Percentiles rank a stretch among this genome's conserved stretches.
Evolutionary conservation across 2,888 invertebrate genomes (phyloP).

Genomic region (Drosophila longiperda): DNA sequence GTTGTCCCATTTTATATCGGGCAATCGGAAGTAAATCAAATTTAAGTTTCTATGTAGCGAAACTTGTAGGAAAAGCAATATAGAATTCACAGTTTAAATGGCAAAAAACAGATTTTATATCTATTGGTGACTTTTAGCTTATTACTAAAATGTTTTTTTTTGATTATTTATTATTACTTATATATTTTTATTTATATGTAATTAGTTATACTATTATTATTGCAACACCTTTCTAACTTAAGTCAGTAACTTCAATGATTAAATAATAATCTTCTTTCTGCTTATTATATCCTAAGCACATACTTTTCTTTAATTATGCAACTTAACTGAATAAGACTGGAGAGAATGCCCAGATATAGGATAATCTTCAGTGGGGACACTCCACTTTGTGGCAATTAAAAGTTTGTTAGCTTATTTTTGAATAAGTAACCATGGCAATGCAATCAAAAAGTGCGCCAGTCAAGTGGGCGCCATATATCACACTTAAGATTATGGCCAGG

Average conservation of each 20-base stretch:
- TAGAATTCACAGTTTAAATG: not conserved
- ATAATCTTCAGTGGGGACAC: conserved; percentile 9
- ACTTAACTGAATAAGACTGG: not conserved
- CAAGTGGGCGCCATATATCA: conserved; percentile 51
- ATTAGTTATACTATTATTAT: not conserved
- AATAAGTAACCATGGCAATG: conserved; percentile 41
- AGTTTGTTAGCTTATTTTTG: conserved; percentile 41
- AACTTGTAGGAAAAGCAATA: not conserved
- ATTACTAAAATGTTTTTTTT: no score
- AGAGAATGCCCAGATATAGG: not conserved
- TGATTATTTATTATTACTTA: not conserved
- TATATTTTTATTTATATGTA: not conserved
- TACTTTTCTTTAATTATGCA: not conserved
- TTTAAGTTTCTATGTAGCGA: not conserved
- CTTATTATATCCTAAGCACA: not conserved
- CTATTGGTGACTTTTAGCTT: not conserved
- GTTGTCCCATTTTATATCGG: not conserved
- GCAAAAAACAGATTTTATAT: not conserved
- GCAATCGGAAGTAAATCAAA: not conserved
- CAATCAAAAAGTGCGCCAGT: conserved; percentile 46
- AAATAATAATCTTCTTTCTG: not conserved
- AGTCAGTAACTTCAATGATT: not conserved
- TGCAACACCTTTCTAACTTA: not conserved
- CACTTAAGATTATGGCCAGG: conserved; percentile 49
- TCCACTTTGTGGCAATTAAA: conserved; percentile 39